phyloP scores from a whole-genome alignment of 2,113 vertebrate genomes.

The Cyprinodon brontotheroides region DNA sequence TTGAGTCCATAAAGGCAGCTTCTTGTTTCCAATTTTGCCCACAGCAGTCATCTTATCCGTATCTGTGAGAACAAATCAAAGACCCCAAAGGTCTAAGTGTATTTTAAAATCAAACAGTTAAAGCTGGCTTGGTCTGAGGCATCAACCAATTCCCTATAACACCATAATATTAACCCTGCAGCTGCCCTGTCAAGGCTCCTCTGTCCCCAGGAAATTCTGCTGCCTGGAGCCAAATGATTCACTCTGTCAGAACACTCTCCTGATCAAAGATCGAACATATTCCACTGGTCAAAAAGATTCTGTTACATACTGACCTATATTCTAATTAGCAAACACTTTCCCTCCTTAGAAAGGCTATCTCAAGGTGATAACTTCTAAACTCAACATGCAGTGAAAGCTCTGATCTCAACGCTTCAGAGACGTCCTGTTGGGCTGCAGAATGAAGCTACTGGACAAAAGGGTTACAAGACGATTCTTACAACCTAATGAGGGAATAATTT shows the following conservation, averaged over 20 bases:
- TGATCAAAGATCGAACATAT: constrained; percentile 72
- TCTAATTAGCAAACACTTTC: constrained; percentile 77
- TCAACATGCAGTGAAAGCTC: constrained; percentile 34
- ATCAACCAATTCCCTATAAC: constrained; percentile 64
- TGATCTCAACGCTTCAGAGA: constrained; percentile 41
- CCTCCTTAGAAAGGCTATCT: constrained; percentile 53
- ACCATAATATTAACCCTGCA: constrained; percentile 68
- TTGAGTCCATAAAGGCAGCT: not conserved
- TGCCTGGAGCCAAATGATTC: constrained; percentile 70
- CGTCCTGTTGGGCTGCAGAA: constrained; percentile 12
- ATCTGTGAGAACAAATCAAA: constrained; percentile 38
- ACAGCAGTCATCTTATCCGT: not conserved
- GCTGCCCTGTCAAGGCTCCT: constrained; percentile 52
- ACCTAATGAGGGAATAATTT: not conserved
- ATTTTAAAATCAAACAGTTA: constrained; percentile 37
- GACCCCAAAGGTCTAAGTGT: constrained; percentile 15
- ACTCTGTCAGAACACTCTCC: constrained; percentile 74
- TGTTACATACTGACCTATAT: constrained; percentile 75
- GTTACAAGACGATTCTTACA: not conserved
- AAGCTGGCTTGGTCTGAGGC: constrained; percentile 22
- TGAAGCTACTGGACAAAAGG: not conserved
- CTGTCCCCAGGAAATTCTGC: constrained; percentile 54
- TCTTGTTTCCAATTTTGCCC: not conserved
- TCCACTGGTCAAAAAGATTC: constrained; percentile 72
- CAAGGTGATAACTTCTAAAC: constrained; percentile 49